phyloP scores from a whole-genome alignment of 2,797 vertebrate genomes.

The Tolypeutes matacus region DNA sequence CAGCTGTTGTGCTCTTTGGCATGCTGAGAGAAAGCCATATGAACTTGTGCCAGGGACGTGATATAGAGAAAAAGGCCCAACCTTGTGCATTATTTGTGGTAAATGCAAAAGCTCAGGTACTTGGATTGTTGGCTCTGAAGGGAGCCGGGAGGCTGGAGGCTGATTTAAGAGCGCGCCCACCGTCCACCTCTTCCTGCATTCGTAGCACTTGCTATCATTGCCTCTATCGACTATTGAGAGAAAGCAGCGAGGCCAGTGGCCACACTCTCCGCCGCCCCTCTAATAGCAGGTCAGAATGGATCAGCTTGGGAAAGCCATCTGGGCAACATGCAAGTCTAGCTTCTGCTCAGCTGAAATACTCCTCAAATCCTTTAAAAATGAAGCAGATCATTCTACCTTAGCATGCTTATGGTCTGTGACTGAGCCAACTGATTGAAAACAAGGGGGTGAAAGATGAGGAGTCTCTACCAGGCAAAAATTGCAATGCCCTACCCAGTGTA shows the following conservation, averaged over 20 bases:
- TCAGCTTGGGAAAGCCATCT: constrained; percentile 57
- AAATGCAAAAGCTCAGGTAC: constrained; percentile 16
- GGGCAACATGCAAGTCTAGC: background rate
- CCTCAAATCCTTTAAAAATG: constrained; percentile 65
- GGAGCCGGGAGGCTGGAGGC: background rate
- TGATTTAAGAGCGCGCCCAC: background rate
- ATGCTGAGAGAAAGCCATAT: background rate
- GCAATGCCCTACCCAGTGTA: background rate
- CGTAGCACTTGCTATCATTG: background rate
- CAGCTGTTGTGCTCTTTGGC: background rate
- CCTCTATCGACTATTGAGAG: background rate
- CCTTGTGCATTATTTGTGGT: background rate
- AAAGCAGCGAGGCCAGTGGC: background rate
- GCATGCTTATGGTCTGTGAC: constrained; percentile 35
- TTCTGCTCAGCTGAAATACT: constrained; percentile 48
- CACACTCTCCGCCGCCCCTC: background rate
- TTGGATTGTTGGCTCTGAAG: background rate
- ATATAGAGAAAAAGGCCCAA: background rate
- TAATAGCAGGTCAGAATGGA: constrained; percentile 17
- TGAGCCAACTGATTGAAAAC: constrained; percentile 72
- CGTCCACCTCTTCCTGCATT: constrained; percentile 3
- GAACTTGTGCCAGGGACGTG: background rate
- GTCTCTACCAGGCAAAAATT: constrained; percentile 53
- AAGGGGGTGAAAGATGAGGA: constrained; percentile 65
- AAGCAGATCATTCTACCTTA: constrained; percentile 58